Evolutionary conservation across 1,140 invertebrate genomes (phyloP), one percentile per base, ranked within the genome.

Genomic region (Nylanderia fulva): DNA sequence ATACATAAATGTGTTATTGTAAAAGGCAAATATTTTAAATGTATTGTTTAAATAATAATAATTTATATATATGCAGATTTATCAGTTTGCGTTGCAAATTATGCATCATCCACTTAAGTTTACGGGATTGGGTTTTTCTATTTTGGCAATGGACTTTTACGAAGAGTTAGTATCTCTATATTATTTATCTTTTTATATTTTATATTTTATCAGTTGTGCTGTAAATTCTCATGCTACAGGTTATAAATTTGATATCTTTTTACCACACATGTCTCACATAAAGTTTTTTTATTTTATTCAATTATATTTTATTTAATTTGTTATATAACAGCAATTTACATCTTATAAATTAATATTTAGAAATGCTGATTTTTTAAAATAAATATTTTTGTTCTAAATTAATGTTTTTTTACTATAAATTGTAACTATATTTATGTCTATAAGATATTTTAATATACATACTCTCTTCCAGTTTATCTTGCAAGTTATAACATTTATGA

Each of bases 41-140:
- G 11, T 52, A 48, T 52, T 24, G 18, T 45, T 42, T 64, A 27
- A 9, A 21, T 48, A n/a, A 21, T 36, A 76, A 15, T 54, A 24
- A 33, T 8, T 36, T 21, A 52, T 60, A 0, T 36, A 15, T 77
- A 6, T 11, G 8, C 24, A 77, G 75, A 66, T 77, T 64, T 39
- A 64, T 8, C 75, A 77, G 1, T 77, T 77, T 66, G 21, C 27
- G 36, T 54, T 77, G 18, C 56, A 76, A 76, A 9, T 61, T 15
- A 75, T 60, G 21, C 7, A 29, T 61, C 36, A 15, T n/a, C 72
- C 58, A 11, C 6, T 69, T 4, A 69, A 71, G 24, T 69, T 80
- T 21, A 69, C 63, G 27, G 76, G 76, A 69, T 2, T 80, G 21
- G 29, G 45, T 69, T 15, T 80, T 80, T 80, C 13, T 52, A 36